These are phyloP conservation scores for Pelecanoides urinatrix DNA, from an alignment of 2,113 vertebrate genomes.

Conservation along the genomic window DNA sequence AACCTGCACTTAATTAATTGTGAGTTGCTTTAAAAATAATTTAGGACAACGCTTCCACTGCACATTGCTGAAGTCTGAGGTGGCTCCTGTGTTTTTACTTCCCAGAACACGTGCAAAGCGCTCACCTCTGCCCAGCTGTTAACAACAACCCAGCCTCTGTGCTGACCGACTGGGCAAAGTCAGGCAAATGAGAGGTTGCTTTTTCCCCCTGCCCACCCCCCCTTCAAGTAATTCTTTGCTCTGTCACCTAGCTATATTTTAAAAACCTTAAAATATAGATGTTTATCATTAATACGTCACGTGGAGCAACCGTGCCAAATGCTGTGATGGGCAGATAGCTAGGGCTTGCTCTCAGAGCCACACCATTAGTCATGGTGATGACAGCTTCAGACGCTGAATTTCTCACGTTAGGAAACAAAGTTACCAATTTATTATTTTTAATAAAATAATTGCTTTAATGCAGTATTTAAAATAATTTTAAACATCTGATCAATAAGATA, in stretches of 20 bases:
- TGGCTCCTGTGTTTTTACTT: not conserved
- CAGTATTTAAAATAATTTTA: slow-evolving; percentile 78
- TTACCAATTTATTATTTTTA: slow-evolving; percentile 57
- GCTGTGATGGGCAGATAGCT: not conserved
- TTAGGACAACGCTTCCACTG: not conserved
- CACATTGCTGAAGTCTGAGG: slow-evolving; percentile 1
- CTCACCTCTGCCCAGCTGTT: not conserved
- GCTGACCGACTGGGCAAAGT: not conserved
- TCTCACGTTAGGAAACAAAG: not conserved
- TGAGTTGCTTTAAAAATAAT: not conserved
- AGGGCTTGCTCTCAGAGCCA: not conserved
- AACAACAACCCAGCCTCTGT: not conserved
- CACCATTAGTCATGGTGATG: not conserved
- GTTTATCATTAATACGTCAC: not conserved
- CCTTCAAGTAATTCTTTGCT: not conserved
- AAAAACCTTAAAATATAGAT: not conserved
- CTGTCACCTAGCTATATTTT: not conserved
- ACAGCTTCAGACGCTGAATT: not conserved
- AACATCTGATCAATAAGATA: slow-evolving; percentile 74
- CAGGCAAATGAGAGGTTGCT: not conserved
- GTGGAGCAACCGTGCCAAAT: not conserved
- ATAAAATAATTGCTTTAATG: slow-evolving; percentile 83
- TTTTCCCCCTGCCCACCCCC: not conserved
- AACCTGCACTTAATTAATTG: not conserved
- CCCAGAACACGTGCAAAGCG: not conserved